Percentiles rank a stretch among this genome's conserved stretches.
Evolutionary conservation across 2,888 invertebrate species (phyloP).

Genomic region (Portevinia maculata): DNA sequence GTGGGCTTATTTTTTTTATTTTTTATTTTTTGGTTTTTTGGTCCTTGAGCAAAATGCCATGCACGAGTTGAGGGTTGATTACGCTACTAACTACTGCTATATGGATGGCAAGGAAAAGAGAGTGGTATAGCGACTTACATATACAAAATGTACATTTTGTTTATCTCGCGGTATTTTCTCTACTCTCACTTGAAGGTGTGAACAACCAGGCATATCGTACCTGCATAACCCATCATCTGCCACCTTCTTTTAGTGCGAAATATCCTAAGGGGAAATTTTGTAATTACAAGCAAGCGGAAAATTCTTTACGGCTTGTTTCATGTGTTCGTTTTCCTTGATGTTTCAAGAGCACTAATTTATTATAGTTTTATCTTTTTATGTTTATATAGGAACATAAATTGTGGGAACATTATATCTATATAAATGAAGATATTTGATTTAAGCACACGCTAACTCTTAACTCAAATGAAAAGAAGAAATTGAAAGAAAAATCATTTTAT

Average conservation of each 20-base stretch:
- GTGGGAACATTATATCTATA: slow-evolving; percentile 20
- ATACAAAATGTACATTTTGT: slow-evolving; percentile 38
- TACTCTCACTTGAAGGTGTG: slow-evolving; percentile 62
- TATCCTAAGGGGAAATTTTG: slow-evolving; percentile 61
- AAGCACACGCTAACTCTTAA: slow-evolving; percentile 1
- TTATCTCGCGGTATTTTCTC: slow-evolving; percentile 57
- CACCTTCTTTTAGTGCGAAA: slow-evolving; percentile 56
- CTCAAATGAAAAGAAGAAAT: too few relatives aligned
- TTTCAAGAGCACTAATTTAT: slow-evolving; percentile 6
- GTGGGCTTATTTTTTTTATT: slow-evolving; percentile 61
- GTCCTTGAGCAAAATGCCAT: slow-evolving; percentile 51
- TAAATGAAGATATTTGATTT: neutral
- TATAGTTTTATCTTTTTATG: too few relatives aligned
- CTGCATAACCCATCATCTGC: slow-evolving; percentile 49
- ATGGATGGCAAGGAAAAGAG: slow-evolving; percentile 47
- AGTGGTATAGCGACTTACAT: slow-evolving; percentile 5
- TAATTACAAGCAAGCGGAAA: slow-evolving; percentile 60
- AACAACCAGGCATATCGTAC: slow-evolving; percentile 53
- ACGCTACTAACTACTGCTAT: slow-evolving; percentile 17
- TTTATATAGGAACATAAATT: too few relatives aligned
- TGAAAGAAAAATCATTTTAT: too few relatives aligned
- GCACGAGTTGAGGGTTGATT: slow-evolving; percentile 59
- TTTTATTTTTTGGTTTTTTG: slow-evolving; percentile 58
- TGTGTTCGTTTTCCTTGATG: slow-evolving; percentile 39
- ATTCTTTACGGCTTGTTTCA: slow-evolving; percentile 49